These are phyloP conservation scores for Anticlea derivata DNA, from an alignment of 2,888 invertebrate species.

Conservation along the genomic window DNA sequence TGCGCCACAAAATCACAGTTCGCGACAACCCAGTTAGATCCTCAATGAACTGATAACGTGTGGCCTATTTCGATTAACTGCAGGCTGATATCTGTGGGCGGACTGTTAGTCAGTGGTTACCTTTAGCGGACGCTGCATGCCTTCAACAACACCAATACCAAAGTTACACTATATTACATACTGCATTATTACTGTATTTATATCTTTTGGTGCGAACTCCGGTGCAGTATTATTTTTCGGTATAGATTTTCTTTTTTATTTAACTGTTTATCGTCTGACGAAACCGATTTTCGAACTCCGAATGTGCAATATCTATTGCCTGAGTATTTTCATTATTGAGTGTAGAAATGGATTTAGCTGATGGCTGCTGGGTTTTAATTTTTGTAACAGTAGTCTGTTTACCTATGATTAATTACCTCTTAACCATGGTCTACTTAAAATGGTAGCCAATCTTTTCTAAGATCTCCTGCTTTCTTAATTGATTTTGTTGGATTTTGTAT, in stretches of 20 bases:
- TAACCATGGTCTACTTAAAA: slow-evolving; percentile 31
- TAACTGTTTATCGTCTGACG: slow-evolving; percentile 28
- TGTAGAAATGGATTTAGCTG: slow-evolving; percentile 23
- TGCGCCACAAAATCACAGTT: too few relatives aligned
- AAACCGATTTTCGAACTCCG: slow-evolving; percentile 26
- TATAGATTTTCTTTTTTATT: slow-evolving; percentile 43
- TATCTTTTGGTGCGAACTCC: slow-evolving; percentile 51
- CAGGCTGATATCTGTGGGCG: too few relatives aligned
- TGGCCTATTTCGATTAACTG: too few relatives aligned
- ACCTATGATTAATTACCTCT: slow-evolving; percentile 27
- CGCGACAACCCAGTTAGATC: too few relatives aligned
- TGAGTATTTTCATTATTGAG: slow-evolving; percentile 18
- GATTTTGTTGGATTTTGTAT: slow-evolving; percentile 50
- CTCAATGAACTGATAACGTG: too few relatives aligned
- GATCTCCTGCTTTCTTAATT: slow-evolving; percentile 54
- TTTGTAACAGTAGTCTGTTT: slow-evolving; percentile 20
- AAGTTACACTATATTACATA: slow-evolving; percentile 66
- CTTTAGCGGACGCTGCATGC: slow-evolving; percentile 19
- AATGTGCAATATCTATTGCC: slow-evolving; percentile 23
- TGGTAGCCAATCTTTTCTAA: slow-evolving; percentile 42
- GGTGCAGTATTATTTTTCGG: slow-evolving; percentile 60
- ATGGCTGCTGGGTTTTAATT: slow-evolving; percentile 43
- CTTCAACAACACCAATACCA: slow-evolving; percentile 73
- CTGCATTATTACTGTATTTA: slow-evolving; percentile 59
- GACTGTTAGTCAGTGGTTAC: too few relatives aligned